phyloP scores from a whole-genome alignment of 2,797 vertebrate genomes.

The Rhincodon typus region DNA sequence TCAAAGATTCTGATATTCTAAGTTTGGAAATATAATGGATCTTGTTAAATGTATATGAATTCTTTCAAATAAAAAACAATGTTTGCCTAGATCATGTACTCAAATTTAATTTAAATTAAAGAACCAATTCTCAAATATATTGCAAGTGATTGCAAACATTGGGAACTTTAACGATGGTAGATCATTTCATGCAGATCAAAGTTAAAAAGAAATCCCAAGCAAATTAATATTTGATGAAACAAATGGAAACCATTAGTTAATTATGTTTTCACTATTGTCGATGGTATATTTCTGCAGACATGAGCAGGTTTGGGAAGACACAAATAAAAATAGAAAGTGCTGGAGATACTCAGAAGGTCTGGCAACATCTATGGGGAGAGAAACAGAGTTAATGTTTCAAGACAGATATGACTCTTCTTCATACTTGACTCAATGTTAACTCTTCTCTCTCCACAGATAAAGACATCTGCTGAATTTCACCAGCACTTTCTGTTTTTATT shows the following conservation, averaged over 20 bases:
- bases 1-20: background rate
- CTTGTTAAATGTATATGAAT: background rate
- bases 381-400: no score
- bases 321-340: background rate
- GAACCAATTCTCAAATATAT: background rate
- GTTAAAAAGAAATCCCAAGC: background rate
- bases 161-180: background rate
- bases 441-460: no score
- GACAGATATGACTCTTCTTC: no score
- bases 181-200: background rate
- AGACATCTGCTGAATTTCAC: no score
- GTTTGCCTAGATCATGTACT: background rate
- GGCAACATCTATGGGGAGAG: no score
- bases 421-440: no score
- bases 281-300: background rate
- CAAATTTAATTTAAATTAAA: background rate
- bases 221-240: background rate
- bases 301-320: background rate
- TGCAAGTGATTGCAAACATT: background rate
- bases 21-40: background rate
- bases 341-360: no score
- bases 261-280: background rate
- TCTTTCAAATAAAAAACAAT: background rate
- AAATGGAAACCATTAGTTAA: background rate
- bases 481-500: no score